Evolutionary conservation across 2,888 invertebrate genomes (phyloP).

Genomic region (Patella pellucida): DNA sequence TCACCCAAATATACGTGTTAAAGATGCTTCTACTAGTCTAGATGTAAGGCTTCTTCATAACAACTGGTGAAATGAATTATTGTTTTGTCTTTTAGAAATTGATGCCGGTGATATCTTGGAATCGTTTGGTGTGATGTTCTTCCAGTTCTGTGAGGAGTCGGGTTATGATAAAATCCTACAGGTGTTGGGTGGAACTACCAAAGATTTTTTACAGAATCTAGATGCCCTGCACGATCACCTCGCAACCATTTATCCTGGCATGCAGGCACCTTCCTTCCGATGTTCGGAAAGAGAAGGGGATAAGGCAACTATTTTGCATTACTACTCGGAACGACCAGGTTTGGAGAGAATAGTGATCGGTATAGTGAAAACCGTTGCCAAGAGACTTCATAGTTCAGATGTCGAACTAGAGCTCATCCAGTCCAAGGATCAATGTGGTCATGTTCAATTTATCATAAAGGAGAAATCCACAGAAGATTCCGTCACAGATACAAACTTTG

Average conservation of each 20-base stretch:
- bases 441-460: conserved; percentile 75
- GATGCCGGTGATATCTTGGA: conserved; percentile 60
- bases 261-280: conserved; percentile 85
- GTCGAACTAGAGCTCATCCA: conserved; percentile 86
- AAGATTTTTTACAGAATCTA: conserved; percentile 94
- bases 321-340: conserved; percentile 96
- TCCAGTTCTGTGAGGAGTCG: conserved; percentile 72
- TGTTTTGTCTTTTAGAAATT: conserved; percentile 41
- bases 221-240: conserved; percentile 96
- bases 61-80: background rate
- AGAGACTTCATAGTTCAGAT: conserved; percentile 83
- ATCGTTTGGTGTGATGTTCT: conserved; percentile 65
- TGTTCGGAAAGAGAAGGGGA: conserved; percentile 74
- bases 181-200: conserved; percentile 92
- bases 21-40: no score
- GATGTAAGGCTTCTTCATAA: no score
- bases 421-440: conserved; percentile 89
- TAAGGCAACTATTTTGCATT: conserved; percentile 80
- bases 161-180: conserved; percentile 96
- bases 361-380: conserved; percentile 97
- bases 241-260: conserved; percentile 84
- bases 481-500: conserved; percentile 16
- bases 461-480: conserved; percentile 38
- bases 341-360: conserved; percentile 97
- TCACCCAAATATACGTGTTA: no score